Conservation (phyloP, 2,888 invertebrate genomes). For the Pomacea canaliculata region DNA sequence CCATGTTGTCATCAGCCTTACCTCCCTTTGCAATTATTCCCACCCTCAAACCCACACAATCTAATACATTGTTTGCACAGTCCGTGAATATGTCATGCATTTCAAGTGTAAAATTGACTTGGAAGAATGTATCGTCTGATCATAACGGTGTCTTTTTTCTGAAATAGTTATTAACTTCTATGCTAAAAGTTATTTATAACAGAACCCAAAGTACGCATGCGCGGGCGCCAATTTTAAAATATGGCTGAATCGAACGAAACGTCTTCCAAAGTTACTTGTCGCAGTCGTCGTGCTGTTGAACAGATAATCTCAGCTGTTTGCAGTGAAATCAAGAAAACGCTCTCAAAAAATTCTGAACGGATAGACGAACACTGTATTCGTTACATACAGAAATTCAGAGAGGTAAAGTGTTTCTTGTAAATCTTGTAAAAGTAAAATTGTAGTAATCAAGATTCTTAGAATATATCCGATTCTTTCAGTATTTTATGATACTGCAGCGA, state of each 20-base stretch:
- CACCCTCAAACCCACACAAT: no score
- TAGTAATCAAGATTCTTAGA: background rate
- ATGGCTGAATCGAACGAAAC: slow-evolving; percentile 7
- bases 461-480: background rate
- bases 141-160: no score
- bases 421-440: no score
- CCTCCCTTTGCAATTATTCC: background rate
- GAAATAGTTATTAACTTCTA: no score
- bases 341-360: slow-evolving; percentile 15
- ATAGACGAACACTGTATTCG: slow-evolving; percentile 16
- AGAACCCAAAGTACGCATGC: slow-evolving; percentile 19
- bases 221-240: slow-evolving; percentile 33
- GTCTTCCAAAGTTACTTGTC: slow-evolving; percentile 11
- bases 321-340: slow-evolving; percentile 12
- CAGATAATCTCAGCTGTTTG: slow-evolving; percentile 5
- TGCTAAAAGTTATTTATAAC: no score
- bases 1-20: slow-evolving; percentile 14
- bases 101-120: no score
- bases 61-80: no score
- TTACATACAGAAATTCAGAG: slow-evolving; percentile 23
- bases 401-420: slow-evolving; percentile 7
- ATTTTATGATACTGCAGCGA: background rate
- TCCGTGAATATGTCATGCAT: no score
- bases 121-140: no score
- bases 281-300: slow-evolving; percentile 16